Conservation (phyloP, 2,888 invertebrate genomes). For the Sphaerophoria taeniata region DNA sequence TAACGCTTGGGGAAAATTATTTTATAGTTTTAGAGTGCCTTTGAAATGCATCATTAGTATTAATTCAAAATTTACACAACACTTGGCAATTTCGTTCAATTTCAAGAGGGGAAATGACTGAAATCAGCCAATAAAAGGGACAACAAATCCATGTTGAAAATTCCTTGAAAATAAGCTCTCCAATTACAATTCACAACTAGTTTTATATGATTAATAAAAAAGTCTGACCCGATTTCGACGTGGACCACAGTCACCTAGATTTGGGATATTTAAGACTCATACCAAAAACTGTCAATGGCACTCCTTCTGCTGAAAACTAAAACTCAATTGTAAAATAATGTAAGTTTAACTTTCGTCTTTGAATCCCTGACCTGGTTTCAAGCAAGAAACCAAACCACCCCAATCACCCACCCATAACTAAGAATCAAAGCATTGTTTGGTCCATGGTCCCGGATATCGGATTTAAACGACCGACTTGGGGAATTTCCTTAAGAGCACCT, state of each 20-base stretch:
- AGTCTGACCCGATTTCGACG: too few relatives aligned
- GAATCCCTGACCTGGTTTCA: slow-evolving; percentile 66
- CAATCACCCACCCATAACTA: neutral
- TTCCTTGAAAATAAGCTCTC: too few relatives aligned
- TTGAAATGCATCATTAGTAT: too few relatives aligned
- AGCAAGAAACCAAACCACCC: slow-evolving; percentile 2
- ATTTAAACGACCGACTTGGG: slow-evolving; percentile 42
- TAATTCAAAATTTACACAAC: too few relatives aligned
- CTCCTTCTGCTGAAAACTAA: neutral
- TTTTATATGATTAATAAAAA: too few relatives aligned
- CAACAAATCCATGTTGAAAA: too few relatives aligned
- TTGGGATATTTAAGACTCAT: slow-evolving; percentile 10
- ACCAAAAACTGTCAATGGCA: slow-evolving; percentile 59
- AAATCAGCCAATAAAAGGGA: too few relatives aligned
- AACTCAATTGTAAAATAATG: slow-evolving; percentile 10
- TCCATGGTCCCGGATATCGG: slow-evolving; percentile 28
- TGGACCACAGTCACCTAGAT: neutral
- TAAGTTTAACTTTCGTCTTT: slow-evolving; percentile 57
- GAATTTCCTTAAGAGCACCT: slow-evolving; percentile 24
- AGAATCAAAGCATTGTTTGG: slow-evolving; percentile 25
- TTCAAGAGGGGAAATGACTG: too few relatives aligned
- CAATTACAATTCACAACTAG: too few relatives aligned
- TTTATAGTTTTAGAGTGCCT: too few relatives aligned
- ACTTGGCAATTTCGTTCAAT: too few relatives aligned
- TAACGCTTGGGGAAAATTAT: too few relatives aligned